Base-by-base conservation (phyloP, 2,888 invertebrate species). In the Diogma glabrata region DNA sequence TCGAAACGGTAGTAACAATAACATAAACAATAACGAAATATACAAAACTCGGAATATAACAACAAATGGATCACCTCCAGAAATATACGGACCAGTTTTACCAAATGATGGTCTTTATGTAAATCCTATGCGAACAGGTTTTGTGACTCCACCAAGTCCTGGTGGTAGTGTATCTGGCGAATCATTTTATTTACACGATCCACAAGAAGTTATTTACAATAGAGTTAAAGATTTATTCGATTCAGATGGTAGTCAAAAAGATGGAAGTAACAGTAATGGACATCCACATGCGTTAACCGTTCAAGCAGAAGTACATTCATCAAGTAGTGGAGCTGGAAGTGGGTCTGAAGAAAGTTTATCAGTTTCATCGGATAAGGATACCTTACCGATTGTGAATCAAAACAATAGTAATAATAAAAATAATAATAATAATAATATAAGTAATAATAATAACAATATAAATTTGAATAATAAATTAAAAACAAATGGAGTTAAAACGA, bases 301-400 rank as follows among this genome's bases (percentile, higher is more conserved):
- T 58, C 87, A 88, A 78, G 89, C 87, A 43, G 89, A 89, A 71
- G 82, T 89, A 49, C 89, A 90, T 72, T 84, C 83, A n/a, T 78
- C 78, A 53, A 79, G 78, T 57, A 77, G 77, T 57, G 79, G 78
- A 50, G 78, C 79, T 16, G 78, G 77, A 56, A 70, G 70, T 49
- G 78, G 71, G 45, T 78, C 78, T 22, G 79, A 79, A 55, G 79
- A 78, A 65, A 79, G 78, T 52, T 70, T 78, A 10, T 78, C 77
- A 52, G 75, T 77, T 14, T 75, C 77, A 12, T 77, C 77, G 55
- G 74, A 72, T 22, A 33, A 48, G 55, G 74, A 72, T 46, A 19
- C 49, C 65, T 67, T 54, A 63, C 67, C 57, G 63, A 63, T 53
- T 66, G 40, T 16, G 16, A 14, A 12, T 36, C n/a, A 14, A 36